Evolutionary conservation across 2,113 vertebrate genomes (phyloP).

Genomic region (Nycticryphes semicollaris): DNA sequence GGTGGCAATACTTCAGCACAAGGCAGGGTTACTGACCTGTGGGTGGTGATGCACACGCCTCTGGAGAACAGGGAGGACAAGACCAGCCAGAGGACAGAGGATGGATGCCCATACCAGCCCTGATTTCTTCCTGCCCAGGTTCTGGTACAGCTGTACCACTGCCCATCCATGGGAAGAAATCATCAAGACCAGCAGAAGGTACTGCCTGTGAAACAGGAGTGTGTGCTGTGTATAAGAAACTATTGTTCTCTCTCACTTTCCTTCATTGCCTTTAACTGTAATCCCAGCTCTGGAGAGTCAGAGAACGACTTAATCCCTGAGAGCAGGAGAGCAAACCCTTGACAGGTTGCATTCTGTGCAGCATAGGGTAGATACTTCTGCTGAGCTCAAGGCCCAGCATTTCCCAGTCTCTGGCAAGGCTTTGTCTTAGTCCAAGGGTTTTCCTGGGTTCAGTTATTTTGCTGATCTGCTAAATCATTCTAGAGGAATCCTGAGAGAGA

Average conservation of each 20-base stretch:
- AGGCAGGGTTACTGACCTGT: neutral
- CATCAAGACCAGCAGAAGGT: neutral
- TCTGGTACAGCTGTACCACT: accelerated
- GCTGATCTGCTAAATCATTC: neutral
- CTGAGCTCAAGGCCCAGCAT: neutral
- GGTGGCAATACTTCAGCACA: neutral
- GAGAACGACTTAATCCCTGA: neutral
- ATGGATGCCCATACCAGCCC: neutral
- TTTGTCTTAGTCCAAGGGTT: neutral
- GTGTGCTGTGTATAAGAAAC: neutral
- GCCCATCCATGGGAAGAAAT: accelerated
- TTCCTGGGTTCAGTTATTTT: neutral
- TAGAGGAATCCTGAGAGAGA: neutral
- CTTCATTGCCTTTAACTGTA: neutral
- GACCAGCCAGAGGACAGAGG: neutral
- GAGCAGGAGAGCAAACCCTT: neutral
- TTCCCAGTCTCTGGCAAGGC: neutral
- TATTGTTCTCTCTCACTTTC: neutral
- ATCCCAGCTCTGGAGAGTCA: neutral
- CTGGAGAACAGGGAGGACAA: neutral
- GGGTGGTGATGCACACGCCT: neutral
- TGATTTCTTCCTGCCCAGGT: neutral
- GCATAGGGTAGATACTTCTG: neutral
- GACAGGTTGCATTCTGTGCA: neutral
- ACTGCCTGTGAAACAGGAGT: neutral